Base-by-base conservation (phyloP, 2,113 vertebrate species). In the Drymodes brunneopygia region DNA sequence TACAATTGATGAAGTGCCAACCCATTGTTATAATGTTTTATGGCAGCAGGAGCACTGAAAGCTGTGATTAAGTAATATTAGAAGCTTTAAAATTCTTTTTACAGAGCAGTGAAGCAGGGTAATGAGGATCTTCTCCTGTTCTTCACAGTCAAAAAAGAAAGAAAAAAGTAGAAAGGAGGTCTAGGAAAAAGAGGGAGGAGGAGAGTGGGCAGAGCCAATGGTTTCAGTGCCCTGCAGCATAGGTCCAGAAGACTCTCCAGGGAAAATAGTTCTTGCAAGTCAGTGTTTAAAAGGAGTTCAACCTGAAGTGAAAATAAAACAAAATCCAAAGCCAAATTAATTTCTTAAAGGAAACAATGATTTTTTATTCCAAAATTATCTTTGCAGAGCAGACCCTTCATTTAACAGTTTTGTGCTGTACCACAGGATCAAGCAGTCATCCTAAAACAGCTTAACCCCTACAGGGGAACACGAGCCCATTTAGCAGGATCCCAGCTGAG, bases 51-150 rank as follows among this genome's bases (percentile, higher is more conserved):
- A 81, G 60, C 79, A 91, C 88, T 90, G 93, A 94, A 93, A 92
- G 92, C 91, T 92, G 92, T 92, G 92, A 97, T 97, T 97, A 96
- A 96, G 86, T 91, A 85, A 90, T 92, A 94, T 73, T 91, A 88
- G 64, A 69, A 93, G 67, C 71, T 92, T 90, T 67, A 24, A 94
- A 90, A 94, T 85, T 93, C 74, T 88, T 88, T 94, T 94, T 88
- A 90, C 60, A 62, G 88, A 78, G 66, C 54, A 85, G 35, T 7
- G 42, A 88, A 93, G 92, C 92, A 83, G 24, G 11, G 31, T 92
- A 92, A 95, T 83, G 85, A 74, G 51, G 11, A 86, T 88, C 67
- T 95, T 92, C 71, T 92, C 38, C 71, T 86, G 47, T 74, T 94
- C 51, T 83, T 80, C 65, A 70, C 35, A 90, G 47, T 78, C 28